Evolutionary conservation across 2,888 invertebrate genomes (phyloP), one percentile per base, ranked within the genome.

Genomic region (Ormyrus pomaceus): DNA sequence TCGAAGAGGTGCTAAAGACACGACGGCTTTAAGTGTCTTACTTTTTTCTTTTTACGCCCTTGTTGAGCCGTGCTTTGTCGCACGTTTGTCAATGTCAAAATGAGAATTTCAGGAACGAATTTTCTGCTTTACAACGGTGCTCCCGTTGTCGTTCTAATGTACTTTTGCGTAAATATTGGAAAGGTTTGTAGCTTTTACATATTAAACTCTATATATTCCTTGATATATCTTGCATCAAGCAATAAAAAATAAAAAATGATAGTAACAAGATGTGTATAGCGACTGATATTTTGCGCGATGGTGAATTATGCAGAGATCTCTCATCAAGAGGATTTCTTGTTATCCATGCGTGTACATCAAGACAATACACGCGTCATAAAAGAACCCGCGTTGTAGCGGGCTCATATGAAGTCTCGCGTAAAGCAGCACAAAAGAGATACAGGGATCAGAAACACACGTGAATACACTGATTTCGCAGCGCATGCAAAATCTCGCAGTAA

Each of bases 1-100:
- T n/a, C 11, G 46, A 64, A 48, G 46, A 64, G 64, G 64, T 64
- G 48, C 64, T 64, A 64, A 64, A 64, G 64, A 48, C 48, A 64
- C 45, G n/a, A 48, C 64, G 48, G 8, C 59, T 34, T 10, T 6
- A 11, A 55, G 6, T 11, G 11, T 11, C 55, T 5, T 11, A 11
- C 6, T 10, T 5, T 55, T 55, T 55, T 55, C 7, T 10, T 10
- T 55, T 55, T 11, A 55, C 7, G 11, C 55, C 10, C 10, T 55
- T 55, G 11, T 55, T 55, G 55, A 5, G 55, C 11, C 55, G 19
- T 55, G n/a, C 19, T 19, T 19, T 19, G 19, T 19, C 19, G 19
- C 19, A 1, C 19, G 19, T 19, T 19, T 19, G 19, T 19, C 19
- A 19, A 19, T 19, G 19, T 19, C 19, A 19, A 19, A 19, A 19